Percentiles rank a stretch among this genome's conserved stretches.
Evolutionary conservation across 2,797 vertebrate genomes (phyloP).

Genomic region (Notolabrus celidotus): DNA sequence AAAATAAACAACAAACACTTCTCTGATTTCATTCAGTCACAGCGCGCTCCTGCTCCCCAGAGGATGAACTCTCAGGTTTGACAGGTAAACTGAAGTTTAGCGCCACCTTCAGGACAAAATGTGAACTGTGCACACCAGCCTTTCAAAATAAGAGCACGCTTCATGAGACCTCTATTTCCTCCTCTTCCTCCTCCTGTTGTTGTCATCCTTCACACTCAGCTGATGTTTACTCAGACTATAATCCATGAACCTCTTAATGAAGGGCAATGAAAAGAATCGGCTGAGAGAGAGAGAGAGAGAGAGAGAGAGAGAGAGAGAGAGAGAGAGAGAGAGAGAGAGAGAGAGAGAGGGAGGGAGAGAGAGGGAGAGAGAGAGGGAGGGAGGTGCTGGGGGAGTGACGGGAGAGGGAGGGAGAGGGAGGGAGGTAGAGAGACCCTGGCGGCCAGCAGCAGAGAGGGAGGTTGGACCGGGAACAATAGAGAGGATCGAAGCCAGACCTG

Average conservation of each 20-base stretch:
- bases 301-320: no score
- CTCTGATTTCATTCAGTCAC: no score
- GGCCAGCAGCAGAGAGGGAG: constrained; percentile 73
- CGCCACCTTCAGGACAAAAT: not conserved
- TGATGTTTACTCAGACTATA: not conserved
- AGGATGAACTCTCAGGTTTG: not conserved
- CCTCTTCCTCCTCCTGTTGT: not conserved
- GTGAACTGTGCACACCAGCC: no score
- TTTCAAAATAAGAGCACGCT: no score
- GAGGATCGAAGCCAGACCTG: constrained; percentile 69
- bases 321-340: constrained; percentile 8
- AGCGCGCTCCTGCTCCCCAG: not conserved
- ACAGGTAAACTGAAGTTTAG: not conserved
- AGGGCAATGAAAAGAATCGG: constrained; percentile 41
- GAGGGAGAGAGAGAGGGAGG: constrained; percentile 13
- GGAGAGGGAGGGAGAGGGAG: constrained; percentile 36
- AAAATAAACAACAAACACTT: no score
- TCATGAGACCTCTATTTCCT: no score
- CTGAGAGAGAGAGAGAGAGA: not conserved
- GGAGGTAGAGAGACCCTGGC: constrained; percentile 71
- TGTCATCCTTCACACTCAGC: not conserved
- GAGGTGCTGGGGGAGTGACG: constrained; percentile 23
- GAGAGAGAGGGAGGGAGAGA: constrained; percentile 49
- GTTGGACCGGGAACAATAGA: constrained; percentile 82
- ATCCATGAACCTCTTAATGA: constrained; percentile 28